Conservation (phyloP, 2,113 vertebrate species). For the Lichenostomus cassidix region DNA sequence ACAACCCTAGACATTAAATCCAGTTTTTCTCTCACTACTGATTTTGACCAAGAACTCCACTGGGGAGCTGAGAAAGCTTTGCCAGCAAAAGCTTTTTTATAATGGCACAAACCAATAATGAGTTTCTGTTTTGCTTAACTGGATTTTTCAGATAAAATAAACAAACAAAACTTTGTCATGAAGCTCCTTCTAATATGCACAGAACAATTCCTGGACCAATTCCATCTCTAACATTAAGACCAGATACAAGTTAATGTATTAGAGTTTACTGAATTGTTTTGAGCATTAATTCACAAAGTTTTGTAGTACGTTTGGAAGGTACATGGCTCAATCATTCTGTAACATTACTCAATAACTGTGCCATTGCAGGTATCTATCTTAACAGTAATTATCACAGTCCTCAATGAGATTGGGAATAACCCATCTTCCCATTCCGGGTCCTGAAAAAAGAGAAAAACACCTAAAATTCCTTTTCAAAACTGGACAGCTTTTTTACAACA, state of each 20-base stretch:
- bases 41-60: neutral
- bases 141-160: neutral
- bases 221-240: neutral
- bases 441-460: conserved; percentile 5
- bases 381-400: conserved; percentile 43
- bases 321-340: neutral
- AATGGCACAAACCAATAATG: neutral
- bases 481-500: conserved; percentile 5
- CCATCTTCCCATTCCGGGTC: neutral
- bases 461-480: conserved; percentile 45
- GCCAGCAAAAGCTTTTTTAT: neutral
- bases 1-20: neutral
- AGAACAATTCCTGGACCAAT: neutral
- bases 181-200: neutral
- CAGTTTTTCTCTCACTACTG: neutral
- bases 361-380: conserved; percentile 4
- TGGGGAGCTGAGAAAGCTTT: neutral
- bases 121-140: neutral
- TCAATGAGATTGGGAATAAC: conserved; percentile 28
- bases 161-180: neutral
- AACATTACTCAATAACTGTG: conserved; percentile 45
- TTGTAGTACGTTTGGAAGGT: conserved; percentile 45
- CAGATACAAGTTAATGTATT: conserved; percentile 58
- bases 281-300: conserved; percentile 71
- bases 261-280: conserved; percentile 55